Evolutionary conservation across 2,113 vertebrate genomes (phyloP).

Genomic region (Mormyrus lacerda): DNA sequence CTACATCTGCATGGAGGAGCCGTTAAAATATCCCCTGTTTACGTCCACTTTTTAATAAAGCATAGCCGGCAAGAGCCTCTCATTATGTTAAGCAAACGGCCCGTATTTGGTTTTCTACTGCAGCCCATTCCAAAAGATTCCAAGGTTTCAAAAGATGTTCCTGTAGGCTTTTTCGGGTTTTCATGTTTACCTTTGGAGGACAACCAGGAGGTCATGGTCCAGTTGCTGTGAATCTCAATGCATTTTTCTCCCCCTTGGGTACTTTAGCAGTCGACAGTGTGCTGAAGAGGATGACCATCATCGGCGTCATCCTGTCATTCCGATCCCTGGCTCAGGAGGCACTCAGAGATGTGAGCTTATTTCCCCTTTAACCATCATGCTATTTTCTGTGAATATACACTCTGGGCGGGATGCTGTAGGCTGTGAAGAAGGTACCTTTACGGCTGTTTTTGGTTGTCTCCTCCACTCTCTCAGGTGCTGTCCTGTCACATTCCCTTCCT

Average conservation of each 20-base stretch:
- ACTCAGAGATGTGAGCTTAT: conserved; percentile 80
- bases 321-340: conserved; percentile 94
- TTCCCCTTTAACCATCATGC: background rate
- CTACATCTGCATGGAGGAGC: background rate
- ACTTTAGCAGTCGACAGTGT: conserved; percentile 91
- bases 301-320: conserved; percentile 96
- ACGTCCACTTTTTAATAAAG: background rate
- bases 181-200: conserved; percentile 4
- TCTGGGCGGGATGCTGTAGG: background rate
- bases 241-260: background rate
- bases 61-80: background rate
- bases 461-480: conserved; percentile 68
- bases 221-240: conserved; percentile 18
- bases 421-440: background rate
- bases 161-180: background rate
- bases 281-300: conserved; percentile 98
- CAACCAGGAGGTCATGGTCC: background rate
- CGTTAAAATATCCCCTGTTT: background rate
- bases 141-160: background rate
- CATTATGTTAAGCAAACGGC: background rate
- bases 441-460: background rate
- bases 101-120: background rate
- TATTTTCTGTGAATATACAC: background rate
- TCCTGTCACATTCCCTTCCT: conserved; percentile 98
- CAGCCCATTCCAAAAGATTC: background rate